Base-by-base conservation (phyloP, 2,888 invertebrate species). In the Danaus chrysippus region DNA sequence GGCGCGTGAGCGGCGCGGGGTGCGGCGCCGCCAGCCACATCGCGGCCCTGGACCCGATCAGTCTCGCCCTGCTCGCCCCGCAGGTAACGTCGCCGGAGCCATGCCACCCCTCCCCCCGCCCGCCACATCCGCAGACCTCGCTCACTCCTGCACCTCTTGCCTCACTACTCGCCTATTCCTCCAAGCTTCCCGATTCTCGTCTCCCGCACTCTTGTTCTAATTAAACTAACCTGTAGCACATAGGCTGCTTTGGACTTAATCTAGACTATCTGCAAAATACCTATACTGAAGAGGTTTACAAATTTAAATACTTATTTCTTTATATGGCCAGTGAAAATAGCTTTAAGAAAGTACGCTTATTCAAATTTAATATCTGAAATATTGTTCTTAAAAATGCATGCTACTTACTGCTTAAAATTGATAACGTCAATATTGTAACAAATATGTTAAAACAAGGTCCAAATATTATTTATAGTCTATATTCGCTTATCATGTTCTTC, bases 1-100 rank as follows among this genome's bases (percentile, higher is more conserved):
- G 92, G 92, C 87, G 92, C 87, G 83, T 92, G 88, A 87, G 89
- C 87, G 89, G 89, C 81, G 84, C 91, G 80, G 88, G 88, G 88
- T 76, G 91, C 91, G 76, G 91, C 91, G 91, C 91, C 73, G 87
- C 91, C 79, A 83, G 91, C 81, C 92, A 92, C 84, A 91, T 91
- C 86, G 83, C 92, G 81, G 92, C 91, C 80, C 85, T 91, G 86
- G 91, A 91, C 85, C 91, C 91, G 81, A 86, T 92, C 88, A 88
- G 87, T 82, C 89, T 91, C 81, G 91, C 91, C 76, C 83, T 90
- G 84, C 90, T 91, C 84, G 87, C 89, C 75, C 91, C 90, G 86
- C 91, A 90, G 90, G 91, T 91, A 90, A 88, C 75, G 73, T 73
- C 71, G 59, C 66, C 58, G 67, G 65, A 71, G 71, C 74, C 73